Percentiles rank a stretch among this genome's conserved stretches.
Evolutionary conservation across 2,113 vertebrate genomes (phyloP).

Genomic region (Hemiscyllium ocellatum): DNA sequence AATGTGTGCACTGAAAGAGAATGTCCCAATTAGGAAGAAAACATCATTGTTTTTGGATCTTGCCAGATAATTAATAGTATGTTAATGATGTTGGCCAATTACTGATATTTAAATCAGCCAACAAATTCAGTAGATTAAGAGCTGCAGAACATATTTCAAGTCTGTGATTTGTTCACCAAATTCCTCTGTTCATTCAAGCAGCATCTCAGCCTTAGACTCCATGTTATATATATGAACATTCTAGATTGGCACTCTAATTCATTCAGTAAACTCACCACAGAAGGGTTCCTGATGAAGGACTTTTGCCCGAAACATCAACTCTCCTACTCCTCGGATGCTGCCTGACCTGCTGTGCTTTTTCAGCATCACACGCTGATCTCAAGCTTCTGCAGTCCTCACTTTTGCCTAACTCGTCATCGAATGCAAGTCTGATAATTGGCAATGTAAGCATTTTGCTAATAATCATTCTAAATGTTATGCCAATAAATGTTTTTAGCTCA

Average conservation of each 20-base stretch:
- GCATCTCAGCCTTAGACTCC: background rate
- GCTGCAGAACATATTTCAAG: background rate
- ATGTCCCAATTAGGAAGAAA: background rate
- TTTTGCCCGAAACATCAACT: too few relatives aligned
- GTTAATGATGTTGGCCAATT: background rate
- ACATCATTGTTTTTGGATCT: background rate
- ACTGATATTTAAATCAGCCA: background rate
- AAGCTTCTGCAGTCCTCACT: too few relatives aligned
- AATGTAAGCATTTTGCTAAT: background rate
- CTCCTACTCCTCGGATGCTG: too few relatives aligned
- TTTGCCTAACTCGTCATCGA: too few relatives aligned
- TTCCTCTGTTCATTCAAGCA: background rate
- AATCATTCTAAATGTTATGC: background rate
- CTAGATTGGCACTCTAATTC: background rate
- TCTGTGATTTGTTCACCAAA: background rate
- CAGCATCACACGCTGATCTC: too few relatives aligned
- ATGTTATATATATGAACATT: background rate
- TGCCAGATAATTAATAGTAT: background rate
- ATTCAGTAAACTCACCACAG: background rate
- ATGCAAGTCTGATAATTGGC: background rate
- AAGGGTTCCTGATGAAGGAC: background rate
- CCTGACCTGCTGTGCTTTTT: too few relatives aligned
- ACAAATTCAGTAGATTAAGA: background rate
- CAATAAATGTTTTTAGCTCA: background rate
- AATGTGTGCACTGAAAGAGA: background rate